Evolutionary conservation across 1,140 invertebrate genomes (phyloP), one percentile per base, ranked within the genome.

Genomic region (Glossosoma conforme): DNA sequence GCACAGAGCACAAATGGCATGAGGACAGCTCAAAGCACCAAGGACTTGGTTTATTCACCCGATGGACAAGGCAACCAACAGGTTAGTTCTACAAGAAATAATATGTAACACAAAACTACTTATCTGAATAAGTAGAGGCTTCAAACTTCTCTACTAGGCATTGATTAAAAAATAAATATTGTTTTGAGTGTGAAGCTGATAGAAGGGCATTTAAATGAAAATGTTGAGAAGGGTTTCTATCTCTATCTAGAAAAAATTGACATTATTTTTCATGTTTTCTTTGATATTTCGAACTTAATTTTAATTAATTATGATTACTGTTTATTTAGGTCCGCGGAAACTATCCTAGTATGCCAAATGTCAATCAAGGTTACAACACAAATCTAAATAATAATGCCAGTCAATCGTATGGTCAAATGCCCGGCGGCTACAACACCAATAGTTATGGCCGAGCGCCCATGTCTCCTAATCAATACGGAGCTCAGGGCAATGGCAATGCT

Each of bases 321-420:
- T 19, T 50, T 21, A 41, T 53, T 54, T 54, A 59, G 57, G 30
- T 57, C 14, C 37, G 49, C 13, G 42, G 49, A 11, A 47, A 45
- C 22, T 59, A 56, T 45, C 57, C 57, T 20, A 72, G 70, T 36
- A 71, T 72, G 70, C 70, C 70, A 43, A 72, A 70, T 62, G 70
- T 72, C 3, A 63, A 63, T 47, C 60, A 61, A 48, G 56, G 56
- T 38, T 52, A 56, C 17, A 47, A 36, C 36, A 33, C 35, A 14
- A 20, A n/a, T n/a, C n/a, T n/a, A n/a, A n/a, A n/a, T n/a, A n/a
- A 52, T 15, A 45, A 21, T 30, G 5, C n/a, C 1, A 44, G 17
- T 36, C 51, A 53, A 30, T 30, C 33, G 5, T 53, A 46, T 28
- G 35, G 43, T 32, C 51, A 53, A 32, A 28, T 41, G 18, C 46